These are phyloP conservation scores for Sus cebifrons DNA, from an alignment of 2,797 vertebrate genomes.

Conservation along the genomic window DNA sequence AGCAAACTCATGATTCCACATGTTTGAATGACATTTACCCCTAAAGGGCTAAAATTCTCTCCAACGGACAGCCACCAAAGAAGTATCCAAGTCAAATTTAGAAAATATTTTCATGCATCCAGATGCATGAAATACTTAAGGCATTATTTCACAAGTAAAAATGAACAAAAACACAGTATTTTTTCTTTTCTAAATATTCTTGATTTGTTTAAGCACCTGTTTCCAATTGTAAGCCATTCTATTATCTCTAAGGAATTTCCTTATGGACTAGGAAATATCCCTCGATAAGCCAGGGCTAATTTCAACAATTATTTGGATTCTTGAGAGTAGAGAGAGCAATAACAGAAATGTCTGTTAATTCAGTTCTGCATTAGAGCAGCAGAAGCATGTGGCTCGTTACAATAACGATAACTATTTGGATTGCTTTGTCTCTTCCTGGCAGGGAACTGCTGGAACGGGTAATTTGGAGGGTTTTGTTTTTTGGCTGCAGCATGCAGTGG, in stretches of 20 bases:
- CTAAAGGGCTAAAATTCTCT: background rate
- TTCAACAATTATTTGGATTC: constrained; percentile 1
- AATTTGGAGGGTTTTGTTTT: no score
- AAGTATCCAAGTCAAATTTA: background rate
- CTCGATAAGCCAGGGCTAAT: background rate
- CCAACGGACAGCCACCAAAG: background rate
- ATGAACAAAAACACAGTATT: background rate
- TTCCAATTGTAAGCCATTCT: background rate
- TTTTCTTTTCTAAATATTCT: background rate
- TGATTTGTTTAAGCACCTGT: background rate
- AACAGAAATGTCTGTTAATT: constrained; percentile 31
- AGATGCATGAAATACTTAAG: background rate
- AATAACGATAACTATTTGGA: constrained; percentile 70
- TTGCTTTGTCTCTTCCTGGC: constrained; percentile 74
- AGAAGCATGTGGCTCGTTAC: constrained; percentile 51
- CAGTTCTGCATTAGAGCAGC: background rate
- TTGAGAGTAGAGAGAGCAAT: background rate
- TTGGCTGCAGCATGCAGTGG: no score
- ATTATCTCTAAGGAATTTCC: background rate
- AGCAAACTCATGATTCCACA: no score
- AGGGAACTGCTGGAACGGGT: background rate
- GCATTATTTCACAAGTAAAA: background rate
- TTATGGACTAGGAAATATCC: background rate
- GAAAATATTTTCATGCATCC: background rate
- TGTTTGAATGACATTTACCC: background rate